Base-by-base conservation (phyloP, 2,888 invertebrate genomes). In the Apotomis turbidana region DNA sequence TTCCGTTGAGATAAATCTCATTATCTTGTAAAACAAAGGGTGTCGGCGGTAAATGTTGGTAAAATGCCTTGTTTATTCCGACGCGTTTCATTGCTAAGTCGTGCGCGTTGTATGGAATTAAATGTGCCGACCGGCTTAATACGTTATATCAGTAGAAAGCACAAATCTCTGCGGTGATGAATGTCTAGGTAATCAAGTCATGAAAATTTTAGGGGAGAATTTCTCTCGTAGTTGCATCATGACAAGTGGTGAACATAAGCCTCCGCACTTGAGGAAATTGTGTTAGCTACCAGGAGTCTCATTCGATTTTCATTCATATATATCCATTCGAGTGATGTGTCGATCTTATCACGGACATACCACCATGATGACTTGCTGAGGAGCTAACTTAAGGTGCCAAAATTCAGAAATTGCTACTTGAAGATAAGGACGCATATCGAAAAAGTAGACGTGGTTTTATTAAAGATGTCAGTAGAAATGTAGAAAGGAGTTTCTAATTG, bases 21-120 rank as follows among this genome's bases (percentile, higher is more conserved):
- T 79, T 76, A 80, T 79, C 77, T 77, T 71, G 63, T 66, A 75
- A 78, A 74, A 80, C 78, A 78, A 77, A 77, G 75, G 71, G 73
- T 74, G 71, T 74, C 70, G 71, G 66, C 66, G 55, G 70, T 73
- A 74, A 68, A 68, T 70, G 71, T 64, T 69, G 63, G 71, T 57
- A 71, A 49, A 49, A 62, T 62, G 73, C 74, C 61, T 70, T 72
- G 75, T 74, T 73, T 76, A 77, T 74, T 72, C 71, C 63, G 58
- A 58, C 55, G 72, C 61, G 73, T 76, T 73, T 75, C 68, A 73
- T 73, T 76, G 70, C 73, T 71, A 73, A 64, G 68, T 36, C 51
- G 36, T 68, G 71, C 13, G 51, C 61, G 67, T 44, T 41, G 10
- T 38, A 15, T 13, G 41, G 70, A 52, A 60, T 66, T 67, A 57